phyloP scores from a whole-genome alignment of 2,888 invertebrate genomes.

The Psylliodes chrysocephalus region DNA sequence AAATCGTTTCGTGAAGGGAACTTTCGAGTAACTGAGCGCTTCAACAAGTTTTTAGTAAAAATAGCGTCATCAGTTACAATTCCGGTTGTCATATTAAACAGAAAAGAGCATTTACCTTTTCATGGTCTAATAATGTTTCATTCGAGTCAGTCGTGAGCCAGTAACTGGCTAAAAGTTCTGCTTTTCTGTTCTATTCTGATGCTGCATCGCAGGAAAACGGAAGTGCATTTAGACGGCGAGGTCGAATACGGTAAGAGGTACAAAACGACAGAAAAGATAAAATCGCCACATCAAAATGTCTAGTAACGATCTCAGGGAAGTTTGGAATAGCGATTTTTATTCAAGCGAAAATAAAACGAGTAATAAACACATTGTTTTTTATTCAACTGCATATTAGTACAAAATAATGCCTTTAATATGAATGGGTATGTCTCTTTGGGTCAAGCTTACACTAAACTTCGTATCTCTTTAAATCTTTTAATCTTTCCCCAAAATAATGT shows the following conservation, averaged over 20 bases:
- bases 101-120: constrained; percentile 12
- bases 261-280: constrained; percentile 3
- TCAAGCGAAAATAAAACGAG: neutral
- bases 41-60: neutral
- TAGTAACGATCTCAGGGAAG: neutral
- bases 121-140: constrained; percentile 5
- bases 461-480: too few species aligned
- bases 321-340: constrained; percentile 9
- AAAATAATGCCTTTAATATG: too few species aligned
- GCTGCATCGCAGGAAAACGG: constrained; percentile 9
- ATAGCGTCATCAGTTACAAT: constrained; percentile 6
- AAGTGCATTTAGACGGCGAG: constrained; percentile 16
- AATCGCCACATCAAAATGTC: neutral
- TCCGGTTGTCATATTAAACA: constrained; percentile 11
- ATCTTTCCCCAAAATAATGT: too few species aligned
- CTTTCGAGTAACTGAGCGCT: too few species aligned
- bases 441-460: too few species aligned
- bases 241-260: constrained; percentile 11
- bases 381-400: too few species aligned
- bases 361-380: too few species aligned
- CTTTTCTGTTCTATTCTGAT: constrained; percentile 1
- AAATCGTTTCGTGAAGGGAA: too few species aligned
- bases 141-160: constrained; percentile 8
- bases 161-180: constrained; percentile 5
- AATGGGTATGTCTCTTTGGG: too few species aligned